Conservation (phyloP, 2,888 invertebrate genomes). For the Cyaniris semiargus region DNA sequence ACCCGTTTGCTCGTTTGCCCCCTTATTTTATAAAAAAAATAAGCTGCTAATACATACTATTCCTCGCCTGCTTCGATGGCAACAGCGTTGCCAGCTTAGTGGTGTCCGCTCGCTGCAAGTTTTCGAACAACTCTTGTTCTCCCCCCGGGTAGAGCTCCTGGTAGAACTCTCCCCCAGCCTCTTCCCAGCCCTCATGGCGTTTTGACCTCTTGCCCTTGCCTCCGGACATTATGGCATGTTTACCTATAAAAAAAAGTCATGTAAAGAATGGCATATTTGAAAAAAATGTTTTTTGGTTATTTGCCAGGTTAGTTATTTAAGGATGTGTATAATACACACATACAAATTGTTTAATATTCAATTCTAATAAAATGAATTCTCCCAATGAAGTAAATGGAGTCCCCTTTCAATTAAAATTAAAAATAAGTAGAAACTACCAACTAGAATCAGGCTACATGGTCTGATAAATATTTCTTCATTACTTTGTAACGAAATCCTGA, state of each 20-base stretch:
- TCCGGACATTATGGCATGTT: slow-evolving; percentile 64
- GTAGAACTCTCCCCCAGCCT: slow-evolving; percentile 91
- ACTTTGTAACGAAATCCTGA: background rate
- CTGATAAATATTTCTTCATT: too few relatives aligned
- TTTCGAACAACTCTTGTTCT: slow-evolving; percentile 83
- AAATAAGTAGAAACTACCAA: too few relatives aligned
- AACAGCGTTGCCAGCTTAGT: slow-evolving; percentile 87
- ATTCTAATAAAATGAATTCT: too few relatives aligned
- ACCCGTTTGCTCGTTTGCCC: too few relatives aligned
- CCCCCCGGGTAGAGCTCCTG: slow-evolving; percentile 89
- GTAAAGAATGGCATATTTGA: background rate
- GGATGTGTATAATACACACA: too few relatives aligned
- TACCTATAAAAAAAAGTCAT: background rate
- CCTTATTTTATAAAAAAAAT: too few relatives aligned
- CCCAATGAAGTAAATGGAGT: too few relatives aligned
- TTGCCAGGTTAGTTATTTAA: too few relatives aligned
- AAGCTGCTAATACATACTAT: slow-evolving; percentile 72
- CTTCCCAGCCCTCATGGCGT: slow-evolving; percentile 85
- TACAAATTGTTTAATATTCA: too few relatives aligned
- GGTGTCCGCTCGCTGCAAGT: slow-evolving; percentile 86
- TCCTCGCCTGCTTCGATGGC: slow-evolving; percentile 89
- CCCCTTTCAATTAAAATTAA: too few relatives aligned
- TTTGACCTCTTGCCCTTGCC: slow-evolving; percentile 67
- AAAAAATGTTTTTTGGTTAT: background rate
- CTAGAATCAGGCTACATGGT: too few relatives aligned